Conservation (phyloP, 2,113 vertebrate genomes). For the Spheniscus mendiculus region DNA sequence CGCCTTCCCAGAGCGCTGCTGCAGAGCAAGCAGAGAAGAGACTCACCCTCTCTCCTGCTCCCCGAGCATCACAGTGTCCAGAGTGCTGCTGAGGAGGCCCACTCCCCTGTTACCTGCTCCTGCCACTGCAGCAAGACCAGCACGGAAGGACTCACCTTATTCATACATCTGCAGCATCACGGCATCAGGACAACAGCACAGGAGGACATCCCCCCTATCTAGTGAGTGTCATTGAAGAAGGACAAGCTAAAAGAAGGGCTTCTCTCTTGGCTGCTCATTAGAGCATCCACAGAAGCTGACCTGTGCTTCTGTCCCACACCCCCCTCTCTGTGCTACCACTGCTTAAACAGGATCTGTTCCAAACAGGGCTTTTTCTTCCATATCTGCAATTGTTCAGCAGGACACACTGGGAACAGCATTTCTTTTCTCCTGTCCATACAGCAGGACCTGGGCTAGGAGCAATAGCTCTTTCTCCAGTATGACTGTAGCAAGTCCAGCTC, state of each 20-base stretch:
- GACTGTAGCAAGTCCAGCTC: not conserved
- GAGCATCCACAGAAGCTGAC: not conserved
- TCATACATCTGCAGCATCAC: not conserved
- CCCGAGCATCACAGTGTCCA: not conserved
- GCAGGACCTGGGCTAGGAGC: not conserved
- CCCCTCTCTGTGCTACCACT: not conserved
- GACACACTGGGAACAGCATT: not conserved
- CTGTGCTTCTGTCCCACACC: not conserved
- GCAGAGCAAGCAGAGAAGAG: not conserved
- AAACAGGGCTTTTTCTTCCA: not conserved
- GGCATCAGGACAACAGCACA: not conserved
- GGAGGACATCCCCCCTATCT: not conserved
- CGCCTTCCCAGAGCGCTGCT: not conserved
- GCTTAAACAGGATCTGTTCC: not conserved
- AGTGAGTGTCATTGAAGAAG: constrained; percentile 9
- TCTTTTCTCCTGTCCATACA: not conserved
- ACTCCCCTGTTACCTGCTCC: not conserved
- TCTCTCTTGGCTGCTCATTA: not conserved
- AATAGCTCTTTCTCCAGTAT: not conserved
- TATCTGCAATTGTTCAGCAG: not conserved
- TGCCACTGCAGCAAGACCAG: not conserved
- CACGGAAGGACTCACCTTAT: not conserved
- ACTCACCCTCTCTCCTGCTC: not conserved
- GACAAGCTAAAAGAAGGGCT: not conserved
- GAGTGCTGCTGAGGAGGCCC: not conserved